These are phyloP conservation scores for Hucho hucho DNA, from an alignment of 2,113 vertebrate genomes.

Conservation along the genomic window DNA sequence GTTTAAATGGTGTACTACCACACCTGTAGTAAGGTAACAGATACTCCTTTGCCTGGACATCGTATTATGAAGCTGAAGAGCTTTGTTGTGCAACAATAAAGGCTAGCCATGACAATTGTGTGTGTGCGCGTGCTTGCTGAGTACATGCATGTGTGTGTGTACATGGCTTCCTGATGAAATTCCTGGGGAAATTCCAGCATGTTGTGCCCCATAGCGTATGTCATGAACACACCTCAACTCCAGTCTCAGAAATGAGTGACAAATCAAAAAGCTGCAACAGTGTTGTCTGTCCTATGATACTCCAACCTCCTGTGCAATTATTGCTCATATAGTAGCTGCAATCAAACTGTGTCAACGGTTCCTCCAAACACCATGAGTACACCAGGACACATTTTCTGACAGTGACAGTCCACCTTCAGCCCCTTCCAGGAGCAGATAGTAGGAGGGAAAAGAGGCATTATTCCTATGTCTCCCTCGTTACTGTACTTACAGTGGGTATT, in stretches of 20 bases:
- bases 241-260: not conserved
- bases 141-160: not conserved
- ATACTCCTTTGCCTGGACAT: not conserved
- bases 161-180: not conserved
- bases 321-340: not conserved
- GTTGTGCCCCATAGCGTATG: no score
- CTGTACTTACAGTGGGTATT: conserved; percentile 26
- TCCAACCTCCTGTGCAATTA: not conserved
- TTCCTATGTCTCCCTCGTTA: conserved; percentile 40
- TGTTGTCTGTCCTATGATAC: not conserved
- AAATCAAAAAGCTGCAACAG: not conserved
- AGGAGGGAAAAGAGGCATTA: conserved; percentile 6
- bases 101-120: not conserved
- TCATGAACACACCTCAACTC: conserved; percentile 7
- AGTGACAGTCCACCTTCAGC: conserved; percentile 33
- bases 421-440: not conserved
- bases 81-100: not conserved
- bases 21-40: not conserved
- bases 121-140: not conserved
- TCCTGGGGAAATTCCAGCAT: no score
- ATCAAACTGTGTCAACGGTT: not conserved
- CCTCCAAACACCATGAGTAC: not conserved
- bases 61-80: not conserved
- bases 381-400: conserved; percentile 14
- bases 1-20: not conserved